Evolutionary conservation across 2,888 invertebrate species (phyloP), one percentile per base, ranked within the genome.

Genomic region (Electrophaes corylata): DNA sequence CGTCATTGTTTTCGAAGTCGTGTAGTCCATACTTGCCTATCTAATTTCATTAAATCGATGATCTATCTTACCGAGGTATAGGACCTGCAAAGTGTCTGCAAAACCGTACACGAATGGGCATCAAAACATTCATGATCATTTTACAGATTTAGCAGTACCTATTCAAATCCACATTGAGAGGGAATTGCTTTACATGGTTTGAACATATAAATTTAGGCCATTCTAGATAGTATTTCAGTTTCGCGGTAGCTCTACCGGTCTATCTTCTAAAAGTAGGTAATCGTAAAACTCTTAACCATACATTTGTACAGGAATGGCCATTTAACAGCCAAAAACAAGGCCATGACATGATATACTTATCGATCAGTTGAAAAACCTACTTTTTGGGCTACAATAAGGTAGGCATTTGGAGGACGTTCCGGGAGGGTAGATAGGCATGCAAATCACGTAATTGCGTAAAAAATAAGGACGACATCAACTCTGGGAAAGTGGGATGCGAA

Each of bases 401-500:
- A 62, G 52, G 49, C 61, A 64, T 64, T 60, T 57, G 45, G 40
- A 56, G 41, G 43, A 57, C 56, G 56, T 61, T 55, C 41, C 72
- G 67, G 70, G 70, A 50, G 49, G 72, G 65, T 68, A 70, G 81
- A 78, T 76, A 73, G 73, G 67, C 75, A 84, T 83, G 84, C 83
- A 84, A 84, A 84, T 84, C 75, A 70, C 70, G 76, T 84, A 82
- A 84, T 83, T 82, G 83, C 73, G 77, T 57, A 53, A 62, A 66
- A 66, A 64, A 62, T 59, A 44, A 56, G 64, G 12, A 41, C 12
- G 20, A 41, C 41, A 20, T 23, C 12, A 23, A 12, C 23, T 23
- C 23, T 20, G 19, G 40, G n/a, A 41, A 41, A 41, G 2, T 12
- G 12, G 66, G 5, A 29, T 6, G 26, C 45, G 39, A 46, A 52